Base-by-base conservation (phyloP, 2,888 invertebrate genomes). In the Ichneumoninae sp. region DNA sequence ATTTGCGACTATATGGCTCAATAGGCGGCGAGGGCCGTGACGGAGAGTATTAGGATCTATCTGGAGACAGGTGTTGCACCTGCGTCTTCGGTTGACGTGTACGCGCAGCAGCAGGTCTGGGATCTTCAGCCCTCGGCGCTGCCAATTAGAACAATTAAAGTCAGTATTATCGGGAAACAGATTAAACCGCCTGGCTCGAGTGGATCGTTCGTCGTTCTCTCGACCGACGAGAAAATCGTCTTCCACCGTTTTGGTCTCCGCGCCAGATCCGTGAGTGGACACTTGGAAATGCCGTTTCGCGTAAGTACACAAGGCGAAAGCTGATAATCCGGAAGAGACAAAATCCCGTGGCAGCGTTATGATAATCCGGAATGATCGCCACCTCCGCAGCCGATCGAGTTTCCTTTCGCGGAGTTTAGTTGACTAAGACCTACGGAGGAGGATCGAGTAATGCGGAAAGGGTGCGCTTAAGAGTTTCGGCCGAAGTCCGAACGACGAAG, bases 141-240 rank as follows among this genome's bases (percentile, higher is more conserved):
- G 80, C 79, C 86, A 88, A 87, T 88, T 88, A 86, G 52, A 89
- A 91, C 89, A 91, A 90, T 89, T 88, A 89, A 91, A 91, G 92
- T 91, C 91, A 91, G 84, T 86, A 88, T 90, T 89, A 90, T 88
- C 87, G 88, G 84, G 89, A 91, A 92, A 92, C 91, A 90, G 90
- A 91, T 91, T 89, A 89, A 16, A 16, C 44, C 13, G 2, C 10
- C 36, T 71, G 72, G 36, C 66, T 68, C 69, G 40, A 40, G 60
- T 68, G 40, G 74, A 71, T 40, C 8, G 54, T 69, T 74, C 26
- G 33, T 69, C 54, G 60, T 60, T 13, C 60, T 8, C 16, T 22
- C 8, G 8, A 54, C 19, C 22, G 8, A 7, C 54, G 54, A 54
- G 60, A 30, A 4, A 13, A 65, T 22, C 52, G 76, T 26, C 52